phyloP scores from a whole-genome alignment of 2,888 invertebrate species.

The Quadroppia sp. region DNA sequence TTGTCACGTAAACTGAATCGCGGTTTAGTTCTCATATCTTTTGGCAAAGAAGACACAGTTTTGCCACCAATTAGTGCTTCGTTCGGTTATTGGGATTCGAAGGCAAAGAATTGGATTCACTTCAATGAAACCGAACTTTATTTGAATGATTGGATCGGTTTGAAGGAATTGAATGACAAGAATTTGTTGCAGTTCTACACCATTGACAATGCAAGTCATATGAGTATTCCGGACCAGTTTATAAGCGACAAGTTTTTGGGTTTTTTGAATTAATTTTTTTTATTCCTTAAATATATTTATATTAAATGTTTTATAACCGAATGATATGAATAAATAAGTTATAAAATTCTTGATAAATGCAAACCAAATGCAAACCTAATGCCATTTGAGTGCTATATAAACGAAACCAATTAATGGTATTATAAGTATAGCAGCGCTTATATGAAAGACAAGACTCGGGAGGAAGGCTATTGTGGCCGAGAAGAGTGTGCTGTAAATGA shows the following conservation, averaged over 20 bases:
- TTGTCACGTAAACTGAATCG: not conserved
- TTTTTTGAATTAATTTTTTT: not conserved
- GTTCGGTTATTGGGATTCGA: constrained; percentile 19
- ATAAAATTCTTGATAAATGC: too few species aligned
- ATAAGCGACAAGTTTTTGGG: not conserved
- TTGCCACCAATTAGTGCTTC: constrained; percentile 20
- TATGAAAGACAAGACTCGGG: constrained; percentile 38
- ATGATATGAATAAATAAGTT: too few species aligned
- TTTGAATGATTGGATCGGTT: constrained; percentile 28
- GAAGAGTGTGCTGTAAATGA: constrained; percentile 25
- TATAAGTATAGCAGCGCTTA: constrained; percentile 20
- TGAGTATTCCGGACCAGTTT: constrained; percentile 16
- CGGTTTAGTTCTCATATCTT: constrained; percentile 3
- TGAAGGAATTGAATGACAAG: constrained; percentile 1
- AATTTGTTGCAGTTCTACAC: not conserved
- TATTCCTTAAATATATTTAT: too few species aligned
- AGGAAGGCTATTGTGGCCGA: constrained; percentile 3
- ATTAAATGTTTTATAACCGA: too few species aligned
- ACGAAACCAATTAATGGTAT: constrained; percentile 24
- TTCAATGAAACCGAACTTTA: constrained; percentile 24
- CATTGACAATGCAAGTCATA: not conserved
- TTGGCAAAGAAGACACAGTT: constrained; percentile 19
- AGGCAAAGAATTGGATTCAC: constrained; percentile 4
- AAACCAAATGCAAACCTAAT: too few species aligned
- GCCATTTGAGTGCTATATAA: constrained; percentile 15